A percentile compares a stretch with the other conserved stretches of the same genome.
phyloP scores from a whole-genome alignment of 2,797 vertebrate species.

The Gymnoscopelus braueri region DNA sequence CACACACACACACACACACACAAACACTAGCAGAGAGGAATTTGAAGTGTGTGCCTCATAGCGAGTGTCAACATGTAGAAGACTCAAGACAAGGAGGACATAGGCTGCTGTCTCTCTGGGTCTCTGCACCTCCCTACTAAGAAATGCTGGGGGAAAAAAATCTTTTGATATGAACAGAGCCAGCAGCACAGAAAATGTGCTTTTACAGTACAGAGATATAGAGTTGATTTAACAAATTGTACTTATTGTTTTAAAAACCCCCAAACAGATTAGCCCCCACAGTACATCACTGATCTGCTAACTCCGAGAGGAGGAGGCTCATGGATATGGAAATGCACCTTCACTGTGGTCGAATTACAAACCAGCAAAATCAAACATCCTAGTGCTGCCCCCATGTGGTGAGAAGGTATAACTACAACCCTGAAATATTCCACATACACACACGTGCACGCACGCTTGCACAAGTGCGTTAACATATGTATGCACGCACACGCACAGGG shows the following conservation, averaged over 20 bases:
- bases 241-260: too few relatives aligned
- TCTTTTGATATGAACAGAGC: too few relatives aligned
- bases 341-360: too few relatives aligned
- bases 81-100: background rate
- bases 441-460: background rate
- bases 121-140: background rate
- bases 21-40: constrained; percentile 25
- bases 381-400: constrained; percentile 39
- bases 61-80: constrained; percentile 34
- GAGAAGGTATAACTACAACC: constrained; percentile 2
- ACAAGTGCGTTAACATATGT: background rate
- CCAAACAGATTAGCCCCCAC: too few relatives aligned
- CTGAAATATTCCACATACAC: background rate
- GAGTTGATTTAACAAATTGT: too few relatives aligned
- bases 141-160: background rate
- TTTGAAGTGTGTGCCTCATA: constrained; percentile 21
- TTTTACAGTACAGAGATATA: too few relatives aligned
- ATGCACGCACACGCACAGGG: constrained; percentile 6
- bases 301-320: too few relatives aligned
- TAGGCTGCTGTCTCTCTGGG: background rate
- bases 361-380: too few relatives aligned
- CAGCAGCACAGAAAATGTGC: too few relatives aligned
- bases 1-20: constrained; percentile 1
- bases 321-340: too few relatives aligned
- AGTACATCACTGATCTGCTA: too few relatives aligned